Evolutionary conservation across 2,113 vertebrate species (phyloP), one percentile per base, ranked within the genome.

Genomic region (Tretioscincus oriximinensis): DNA sequence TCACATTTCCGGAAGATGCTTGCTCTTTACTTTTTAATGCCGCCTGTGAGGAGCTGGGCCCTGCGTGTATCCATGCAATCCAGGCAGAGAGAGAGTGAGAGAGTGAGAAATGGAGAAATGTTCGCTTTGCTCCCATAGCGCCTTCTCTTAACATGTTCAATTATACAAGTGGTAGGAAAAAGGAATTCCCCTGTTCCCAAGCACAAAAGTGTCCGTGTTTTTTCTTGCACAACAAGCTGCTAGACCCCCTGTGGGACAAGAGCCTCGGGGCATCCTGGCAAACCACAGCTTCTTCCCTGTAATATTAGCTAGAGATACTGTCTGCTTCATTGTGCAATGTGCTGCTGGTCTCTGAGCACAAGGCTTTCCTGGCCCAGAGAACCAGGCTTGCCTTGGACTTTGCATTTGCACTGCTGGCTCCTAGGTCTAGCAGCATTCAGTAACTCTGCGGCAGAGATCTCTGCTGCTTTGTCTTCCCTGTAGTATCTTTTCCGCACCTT

Each of bases 121-220:
- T 74, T 84, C 61, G 79, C 35, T 67, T 65, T 69, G 65, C n/a
- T 80, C 61, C 66, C 22, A 20, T 18, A 21, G 79, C 18, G 82
- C 54, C 61, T 86, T 83, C 85, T 86, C 75, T 28, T 71, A 61
- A 76, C 85, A 69, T 83, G 69, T 88, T 86, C 85, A 88, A 90
- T 88, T 88, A 76, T 88, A 80, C 63, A 80, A 80, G 74, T 14
- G 65, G 21, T 78, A 77, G 21, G 82, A 74, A 2, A 73, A 3
- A 58, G 51, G 22, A 77, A 29, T 5, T 16, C 24, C n/a, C 4
- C 0, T 58, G 0, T 74, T 64, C 54, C 65, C 54, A 54, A 54
- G 74, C 51, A 47, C 31, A n/a, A 58, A 5, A 1, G 5, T 31
- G 64, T 60, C 89, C 84, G 76, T 49, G 1, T 4, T 84, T 47